Base-by-base conservation (phyloP, 2,113 vertebrate genomes). In the Budorcas taxicolor region DNA sequence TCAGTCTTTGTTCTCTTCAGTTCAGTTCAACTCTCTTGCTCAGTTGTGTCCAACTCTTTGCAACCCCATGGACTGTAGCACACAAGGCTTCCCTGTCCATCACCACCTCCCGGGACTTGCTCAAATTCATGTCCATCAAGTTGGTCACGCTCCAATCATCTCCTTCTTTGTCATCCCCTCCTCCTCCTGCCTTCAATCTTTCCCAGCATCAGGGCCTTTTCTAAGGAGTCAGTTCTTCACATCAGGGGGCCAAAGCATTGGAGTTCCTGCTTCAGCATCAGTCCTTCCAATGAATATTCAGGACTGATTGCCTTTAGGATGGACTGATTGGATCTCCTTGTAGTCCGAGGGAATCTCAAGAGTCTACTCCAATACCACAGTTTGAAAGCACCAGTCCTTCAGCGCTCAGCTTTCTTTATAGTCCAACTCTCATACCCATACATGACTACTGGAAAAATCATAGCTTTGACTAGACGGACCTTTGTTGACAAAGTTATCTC, bases 121-220 rank as follows among this genome's bases (percentile, higher is more conserved):
- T 36, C 67, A 71, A 23, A 71, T 5, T 71, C 64, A 21, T 71
- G n/a, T 40, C 67, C 67, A 36, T 71, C 5, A 0, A 40, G n/a
- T 23, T 1, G 0, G 67, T 71, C 4, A 71, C 0, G 1, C n/a
- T 71, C 67, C n/a, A 71, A 3, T 5, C 19, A 6, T 71, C n/a
- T 71, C 67, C 2, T 67, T 33, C n/a, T 40, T n/a, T 23, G n/a
- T 23, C 67, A 0, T 71, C 67, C 67, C 67, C 67, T 50, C 67
- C 67, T 40, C 5, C 19, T 71, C 67, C 67, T 12, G 10, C 19
- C 19, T 12, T 23, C 67, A 71, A 6, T 23, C n/a, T 23, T 40
- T 36, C 19, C 67, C 67, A 71, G n/a, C n/a, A 71, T 40, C 67
- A 71, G n/a, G 19, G 19, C 23, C 67, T 71, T 71, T 71, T 71